Conservation (phyloP, 1,140 invertebrate genomes). For the Andrena cerasifolii region DNA sequence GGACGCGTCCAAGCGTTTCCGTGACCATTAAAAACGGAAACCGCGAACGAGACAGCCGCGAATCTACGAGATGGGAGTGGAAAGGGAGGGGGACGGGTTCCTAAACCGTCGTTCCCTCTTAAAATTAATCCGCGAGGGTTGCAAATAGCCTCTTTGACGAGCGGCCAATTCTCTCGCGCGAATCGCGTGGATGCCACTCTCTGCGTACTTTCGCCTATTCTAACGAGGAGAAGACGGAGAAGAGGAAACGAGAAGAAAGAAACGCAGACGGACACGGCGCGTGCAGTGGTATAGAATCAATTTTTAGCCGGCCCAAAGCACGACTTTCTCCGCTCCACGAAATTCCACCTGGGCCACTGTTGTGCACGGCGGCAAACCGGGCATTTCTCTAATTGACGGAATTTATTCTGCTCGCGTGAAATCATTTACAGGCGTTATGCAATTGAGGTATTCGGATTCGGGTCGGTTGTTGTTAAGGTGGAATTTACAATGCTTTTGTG, state of each 20-base stretch:
- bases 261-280: slow-evolving; percentile 7
- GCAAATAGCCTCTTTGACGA: slow-evolving; percentile 77
- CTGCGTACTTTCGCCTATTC: slow-evolving; percentile 61
- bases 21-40: slow-evolving; percentile 30
- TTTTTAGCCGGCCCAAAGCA: not conserved
- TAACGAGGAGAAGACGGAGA: slow-evolving; percentile 49
- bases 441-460: no score
- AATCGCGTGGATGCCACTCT: slow-evolving; percentile 67
- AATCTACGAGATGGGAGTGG: not conserved
- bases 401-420: no score
- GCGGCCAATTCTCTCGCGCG: slow-evolving; percentile 75
- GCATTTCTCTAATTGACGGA: no score
- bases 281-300: slow-evolving; percentile 9
- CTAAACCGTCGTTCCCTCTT: slow-evolving; percentile 65
- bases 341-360: not conserved
- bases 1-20: not conserved
- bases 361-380: no score
- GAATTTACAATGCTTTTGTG: no score
- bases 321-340: not conserved
- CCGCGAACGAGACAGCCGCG: slow-evolving; percentile 9
- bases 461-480: no score
- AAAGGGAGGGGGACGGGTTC: slow-evolving; percentile 36
- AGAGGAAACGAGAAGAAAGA: slow-evolving; percentile 44
- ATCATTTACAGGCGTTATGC: no score
- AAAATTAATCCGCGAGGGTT: slow-evolving; percentile 76